These are phyloP conservation scores for Sarcophaga carnaria DNA, from an alignment of 2,888 invertebrate species.

Conservation along the genomic window DNA sequence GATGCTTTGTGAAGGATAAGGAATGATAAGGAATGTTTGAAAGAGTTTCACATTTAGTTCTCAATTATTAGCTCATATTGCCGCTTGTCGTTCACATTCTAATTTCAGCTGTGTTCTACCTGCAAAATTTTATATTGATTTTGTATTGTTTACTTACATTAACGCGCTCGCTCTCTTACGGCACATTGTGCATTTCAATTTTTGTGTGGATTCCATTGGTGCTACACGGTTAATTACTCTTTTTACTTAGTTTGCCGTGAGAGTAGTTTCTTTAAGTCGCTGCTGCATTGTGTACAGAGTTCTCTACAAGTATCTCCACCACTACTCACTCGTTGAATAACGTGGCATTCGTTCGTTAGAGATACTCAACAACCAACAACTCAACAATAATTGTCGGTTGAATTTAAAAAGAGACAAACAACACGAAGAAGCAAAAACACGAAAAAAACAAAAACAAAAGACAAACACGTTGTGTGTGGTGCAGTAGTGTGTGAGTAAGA, in stretches of 20 bases:
- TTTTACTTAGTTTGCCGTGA: constrained; percentile 43
- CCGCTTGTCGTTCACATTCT: constrained; percentile 26
- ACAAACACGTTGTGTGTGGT: constrained; percentile 39
- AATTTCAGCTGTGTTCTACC: background rate
- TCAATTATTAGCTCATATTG: background rate
- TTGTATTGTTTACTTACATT: background rate
- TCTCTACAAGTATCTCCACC: constrained; percentile 6
- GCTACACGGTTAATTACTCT: constrained; percentile 12
- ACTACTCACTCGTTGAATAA: constrained; percentile 56
- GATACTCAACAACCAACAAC: constrained; percentile 7
- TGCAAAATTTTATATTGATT: background rate
- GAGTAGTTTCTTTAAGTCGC: constrained; percentile 24
- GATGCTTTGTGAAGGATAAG: no score
- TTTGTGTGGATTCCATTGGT: constrained; percentile 46
- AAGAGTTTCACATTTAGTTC: background rate
- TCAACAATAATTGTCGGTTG: constrained; percentile 41
- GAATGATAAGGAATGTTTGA: no score
- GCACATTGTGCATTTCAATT: background rate
- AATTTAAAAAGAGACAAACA: constrained; percentile 33
- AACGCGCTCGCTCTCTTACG: background rate
- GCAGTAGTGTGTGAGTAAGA: no score
- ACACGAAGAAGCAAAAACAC: constrained; percentile 14
- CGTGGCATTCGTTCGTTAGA: constrained; percentile 68
- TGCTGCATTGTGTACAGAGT: constrained; percentile 3
- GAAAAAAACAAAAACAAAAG: background rate